Base-by-base conservation (phyloP, 2,888 invertebrate genomes). In the Mimumesa dahlbomi region DNA sequence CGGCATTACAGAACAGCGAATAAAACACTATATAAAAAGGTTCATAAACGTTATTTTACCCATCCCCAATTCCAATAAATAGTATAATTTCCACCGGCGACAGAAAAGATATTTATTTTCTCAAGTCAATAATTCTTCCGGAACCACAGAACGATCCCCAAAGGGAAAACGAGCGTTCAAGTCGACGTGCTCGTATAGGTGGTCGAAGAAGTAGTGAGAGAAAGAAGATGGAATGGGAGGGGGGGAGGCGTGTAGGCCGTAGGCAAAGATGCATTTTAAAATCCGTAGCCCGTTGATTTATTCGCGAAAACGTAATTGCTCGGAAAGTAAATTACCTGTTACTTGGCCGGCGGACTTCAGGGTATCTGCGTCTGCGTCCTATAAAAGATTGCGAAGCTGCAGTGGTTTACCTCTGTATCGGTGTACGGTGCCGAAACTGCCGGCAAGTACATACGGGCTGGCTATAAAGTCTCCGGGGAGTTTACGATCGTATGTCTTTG, bases 321-420 rank as follows among this genome's bases (percentile, higher is more conserved):
- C 43, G 25, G 48, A 54, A 73, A 75, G 67, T 77, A 76, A 76
- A 76, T 76, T 76, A 73, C 69, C 45, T 68, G 68, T 72, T 49
- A 53, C 14, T 67, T 67, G 70, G 58, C 61, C 66, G 42, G 21
- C 29, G 46, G 63, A 57, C 64, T 69, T 66, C 45, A 53, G 18
- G 73, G 42, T n/a, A n/a, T 21, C 21, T 22, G 52, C 34, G 62
- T 53, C 42, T 58, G 45, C 57, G 31, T 53, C 42, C 34, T 62
- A 57, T 70, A 67, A 75, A 77, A 70, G 73, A 77, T 77, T 69
- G 76, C 62, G 45, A 57, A 50, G 48, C 50, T 56, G 61, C 45
- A 59, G 61, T 49, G 53, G 57, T 63, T 66, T 46, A 75, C 56
- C 42, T 46, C 42, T 63, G 48, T 62, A 38, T 25, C 45, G 45